Evolutionary conservation across 2,888 invertebrate genomes (phyloP), one percentile per base, ranked within the genome.

Genomic region (Rhingia rostrata): DNA sequence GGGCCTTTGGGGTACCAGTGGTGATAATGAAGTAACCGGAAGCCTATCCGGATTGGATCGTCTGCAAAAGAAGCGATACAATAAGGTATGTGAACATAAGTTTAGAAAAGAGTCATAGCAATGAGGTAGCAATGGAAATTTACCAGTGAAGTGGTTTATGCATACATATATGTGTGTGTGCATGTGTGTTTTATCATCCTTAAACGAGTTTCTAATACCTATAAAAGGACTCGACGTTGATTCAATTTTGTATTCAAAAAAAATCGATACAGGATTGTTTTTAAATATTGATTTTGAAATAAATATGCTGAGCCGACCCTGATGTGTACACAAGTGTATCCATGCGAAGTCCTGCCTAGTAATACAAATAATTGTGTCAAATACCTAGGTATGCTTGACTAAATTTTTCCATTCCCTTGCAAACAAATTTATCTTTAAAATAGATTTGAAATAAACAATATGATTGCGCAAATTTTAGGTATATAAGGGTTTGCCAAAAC

Each of bases 1-100:
- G 30, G 90, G 91, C 12, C 73, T 89, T 2, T 90, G 90, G 89
- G 90, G 90, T 45, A 85, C 87, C 22, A 82, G 84, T 53, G 90
- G 89, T 22, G 91, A 91, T 77, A 89, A 87, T 35, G 91, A 91
- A 81, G 87, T 89, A 4, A 85, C 89, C 22, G 91, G 91, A 60
- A 88, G 77, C 39, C 56, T 91, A 22, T 88, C 89, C 4, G 92
- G 92, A 45, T 67, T 91, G 45, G 88, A 89, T 39, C 90, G 91
- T n/a, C 64, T 92, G 63, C 56, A 86, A 5, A 87, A 88, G 67
- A 90, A 90, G 70, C 90, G 90, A 70, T 91, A 87, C 77, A 90
- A 89, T 78, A 92, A 92, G 91, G 92, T 92, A 86, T 86, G 91
- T 87, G 30, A 3, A 7, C 35, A 6, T 14, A 47, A 33, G n/a